These are phyloP conservation scores for Zele albiditarsus DNA, from an alignment of 2,888 invertebrate species.

Conservation along the genomic window DNA sequence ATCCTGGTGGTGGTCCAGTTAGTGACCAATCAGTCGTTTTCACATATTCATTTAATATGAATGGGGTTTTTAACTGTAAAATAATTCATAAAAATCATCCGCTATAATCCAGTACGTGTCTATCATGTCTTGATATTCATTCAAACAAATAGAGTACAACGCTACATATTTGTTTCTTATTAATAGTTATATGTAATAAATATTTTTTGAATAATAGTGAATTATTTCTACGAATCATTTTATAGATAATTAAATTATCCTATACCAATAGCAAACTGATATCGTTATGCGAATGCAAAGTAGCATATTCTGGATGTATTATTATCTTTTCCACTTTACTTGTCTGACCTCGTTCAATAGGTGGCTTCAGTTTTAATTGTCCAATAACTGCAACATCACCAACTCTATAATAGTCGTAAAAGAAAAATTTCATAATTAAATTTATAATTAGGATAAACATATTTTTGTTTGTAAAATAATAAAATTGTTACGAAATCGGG, in stretches of 20 bases:
- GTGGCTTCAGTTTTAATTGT: constrained; percentile 41
- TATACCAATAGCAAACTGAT: constrained; percentile 61
- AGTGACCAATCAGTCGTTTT: constrained; percentile 39
- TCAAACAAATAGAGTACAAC: too few relatives aligned
- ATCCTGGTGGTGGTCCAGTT: constrained; percentile 28
- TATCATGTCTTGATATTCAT: too few relatives aligned
- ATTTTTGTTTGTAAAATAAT: neutral
- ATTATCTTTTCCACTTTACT: constrained; percentile 49
- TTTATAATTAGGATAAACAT: neutral
- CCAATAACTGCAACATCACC: too few relatives aligned
- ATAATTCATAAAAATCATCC: constrained; percentile 15
- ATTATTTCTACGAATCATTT: neutral
- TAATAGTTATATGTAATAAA: too few relatives aligned
- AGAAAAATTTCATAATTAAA: neutral
- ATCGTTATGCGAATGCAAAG: constrained; percentile 56
- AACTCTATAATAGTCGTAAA: constrained; percentile 40
- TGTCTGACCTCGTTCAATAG: too few relatives aligned
- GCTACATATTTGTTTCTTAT: too few relatives aligned
- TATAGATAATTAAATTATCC: constrained; percentile 12
- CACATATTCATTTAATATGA: constrained; percentile 48
- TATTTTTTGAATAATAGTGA: too few relatives aligned
- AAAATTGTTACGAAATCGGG: constrained; percentile 53
- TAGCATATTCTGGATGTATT: constrained; percentile 53
- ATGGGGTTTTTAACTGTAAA: constrained; percentile 53
- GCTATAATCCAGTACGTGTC: too few relatives aligned